Base-by-base conservation (phyloP, 92 coral and sea anemone species). In the Heteractis magnifica region DNA sequence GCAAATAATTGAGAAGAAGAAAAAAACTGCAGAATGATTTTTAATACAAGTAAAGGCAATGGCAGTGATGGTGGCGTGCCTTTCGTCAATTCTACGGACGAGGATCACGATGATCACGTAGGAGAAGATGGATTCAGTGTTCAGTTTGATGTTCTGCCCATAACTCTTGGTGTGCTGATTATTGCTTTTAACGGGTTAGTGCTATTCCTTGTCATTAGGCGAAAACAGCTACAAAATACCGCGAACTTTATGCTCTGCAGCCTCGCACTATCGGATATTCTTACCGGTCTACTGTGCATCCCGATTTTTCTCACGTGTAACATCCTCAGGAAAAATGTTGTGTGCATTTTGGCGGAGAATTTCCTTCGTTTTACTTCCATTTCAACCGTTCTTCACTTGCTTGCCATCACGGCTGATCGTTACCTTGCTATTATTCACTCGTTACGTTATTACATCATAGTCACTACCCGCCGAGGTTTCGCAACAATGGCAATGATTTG, bases 401-500 rank as follows among this genome's bases (percentile, higher is more conserved):
- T 91, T 52, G 84, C 90, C 49, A 89, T 91, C 82, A 91, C 98
- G 44, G 68, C 87, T 77, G 98, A 93, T 83, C 88, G 98, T 49
- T 93, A 91, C 82, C 88, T 93, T 51, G 93, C 93, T 44, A 93
- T 93, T 21, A 84, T 93, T 55, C 80, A 77, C 56, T 86, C 98
- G 8, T 73, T 93, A 72, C 93, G 94, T 11, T 93, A 93, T 68
- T 76, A 75, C 70, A 72, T 78, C 74, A 77, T 92, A 71, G 94
- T 93, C 2, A 93, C 98, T 55, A 86, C 88, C 26, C 80, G 81
- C 58, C 90, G 97, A 4, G 95, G 84, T 1, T 77, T 80, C 64
- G 23, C 79, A 12, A 76, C 89, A 3, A 83, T 91, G 14, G 83
- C 79, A 7, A 7, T 65, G 34, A 85, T 89, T 20, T 93, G 98